Evolutionary conservation across 2,797 vertebrate species (phyloP), one percentile per base, ranked within the genome.

Genomic region (Mus minutoides): DNA sequence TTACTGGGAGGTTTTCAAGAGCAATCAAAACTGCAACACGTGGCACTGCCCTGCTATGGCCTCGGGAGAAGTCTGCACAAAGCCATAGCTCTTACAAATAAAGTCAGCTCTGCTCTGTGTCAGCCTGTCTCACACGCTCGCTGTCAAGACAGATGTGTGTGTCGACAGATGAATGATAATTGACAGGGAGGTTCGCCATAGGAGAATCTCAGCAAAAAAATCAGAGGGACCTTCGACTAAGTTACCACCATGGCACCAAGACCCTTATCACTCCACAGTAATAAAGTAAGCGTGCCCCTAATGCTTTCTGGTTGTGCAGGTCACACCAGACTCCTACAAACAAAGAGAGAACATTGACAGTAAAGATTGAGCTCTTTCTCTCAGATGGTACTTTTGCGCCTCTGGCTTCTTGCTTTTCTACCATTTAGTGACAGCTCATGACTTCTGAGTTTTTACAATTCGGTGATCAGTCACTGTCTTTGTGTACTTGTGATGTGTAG

Each of bases 131-230:
- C 52, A 40, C 73, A 80, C 6, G 49, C 10, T 91, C 37, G 82
- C 75, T 26, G 43, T 95, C 78, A 92, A 60, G 92, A 91, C 64
- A 91, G 77, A 96, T 4, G 31, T 58, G 52, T 79, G 88, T 43
- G 76, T 79, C 76, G 29, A 11, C 43, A 87, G 67, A 88, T 88
- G 52, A 34, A 88, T 80, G 40, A 34, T 94, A 96, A 95, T 34
- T 73, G 87, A 87, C 9, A 2, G 56, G 78, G 67, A 93, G 92
- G 90, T 92, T 86, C 71, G 83, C 97, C 86, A 95, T 88, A 88
- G 77, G n/a, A 96, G 78, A 73, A 49, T 52, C 85, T 86, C 88
- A 79, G 85, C 83, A 60, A 64, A 49, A 93, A 79, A 71, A 64
- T 75, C 49, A 62, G 78, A 62, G 58, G 49, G 43, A 60, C 49